phyloP scores from a whole-genome alignment of 2,113 vertebrate species.

The Dromas ardeola region DNA sequence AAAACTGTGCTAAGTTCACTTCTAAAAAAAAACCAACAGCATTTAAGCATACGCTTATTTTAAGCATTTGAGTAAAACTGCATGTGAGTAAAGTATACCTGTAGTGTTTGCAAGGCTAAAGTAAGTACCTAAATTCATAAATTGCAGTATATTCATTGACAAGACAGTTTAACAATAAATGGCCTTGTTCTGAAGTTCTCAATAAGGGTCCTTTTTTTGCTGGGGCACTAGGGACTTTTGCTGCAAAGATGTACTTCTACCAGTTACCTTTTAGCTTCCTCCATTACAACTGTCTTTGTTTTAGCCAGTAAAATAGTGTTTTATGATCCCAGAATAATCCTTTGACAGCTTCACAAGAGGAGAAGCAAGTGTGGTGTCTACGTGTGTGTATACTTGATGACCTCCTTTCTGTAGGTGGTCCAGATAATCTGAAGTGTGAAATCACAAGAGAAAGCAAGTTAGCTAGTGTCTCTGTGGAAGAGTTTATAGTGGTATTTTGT shows the following conservation, averaged over 20 bases:
- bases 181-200: background rate
- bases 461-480: background rate
- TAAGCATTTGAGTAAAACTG: background rate
- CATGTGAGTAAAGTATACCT: background rate
- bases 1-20: background rate
- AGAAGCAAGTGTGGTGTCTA: background rate
- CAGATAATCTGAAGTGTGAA: background rate
- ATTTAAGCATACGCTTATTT: background rate
- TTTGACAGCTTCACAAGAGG: background rate
- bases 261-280: background rate
- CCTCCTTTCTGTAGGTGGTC: background rate
- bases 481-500: background rate
- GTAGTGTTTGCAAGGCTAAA: background rate
- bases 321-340: background rate
- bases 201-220: background rate
- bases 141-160: background rate
- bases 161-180: background rate
- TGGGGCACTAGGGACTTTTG: background rate
- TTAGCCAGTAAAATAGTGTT: background rate
- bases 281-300: background rate
- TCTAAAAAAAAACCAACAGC: background rate
- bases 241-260: background rate
- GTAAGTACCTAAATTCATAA: background rate
- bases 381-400: background rate
- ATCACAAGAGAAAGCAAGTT: background rate